Conservation (phyloP, 2,888 invertebrate genomes). For the Crossocerus cetratus region DNA sequence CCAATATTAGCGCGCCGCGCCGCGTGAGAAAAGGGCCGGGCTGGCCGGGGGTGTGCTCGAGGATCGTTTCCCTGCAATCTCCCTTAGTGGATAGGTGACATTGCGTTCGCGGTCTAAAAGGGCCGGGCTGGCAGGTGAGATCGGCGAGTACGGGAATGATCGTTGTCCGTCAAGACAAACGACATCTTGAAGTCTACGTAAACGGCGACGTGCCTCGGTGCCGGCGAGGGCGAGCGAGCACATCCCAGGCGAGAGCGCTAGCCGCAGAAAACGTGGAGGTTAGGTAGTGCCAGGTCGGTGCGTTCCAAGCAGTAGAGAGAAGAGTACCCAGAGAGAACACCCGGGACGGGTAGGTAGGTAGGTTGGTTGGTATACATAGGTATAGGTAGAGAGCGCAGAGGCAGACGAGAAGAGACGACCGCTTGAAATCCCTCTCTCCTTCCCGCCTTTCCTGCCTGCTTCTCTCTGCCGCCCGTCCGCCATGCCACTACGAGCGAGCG, state of each 20-base stretch:
- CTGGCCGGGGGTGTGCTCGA: background rate
- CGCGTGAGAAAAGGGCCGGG: background rate
- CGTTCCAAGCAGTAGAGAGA: slow-evolving; percentile 51
- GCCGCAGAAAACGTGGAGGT: slow-evolving; percentile 51
- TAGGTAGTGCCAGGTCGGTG: slow-evolving; percentile 49
- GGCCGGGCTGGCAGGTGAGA: slow-evolving; percentile 18
- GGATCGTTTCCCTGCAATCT: background rate
- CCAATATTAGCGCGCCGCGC: background rate
- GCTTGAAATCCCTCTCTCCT: slow-evolving; percentile 75
- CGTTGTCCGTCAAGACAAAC: slow-evolving; percentile 48
- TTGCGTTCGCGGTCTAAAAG: slow-evolving; percentile 17
- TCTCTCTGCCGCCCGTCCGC: slow-evolving; percentile 72
- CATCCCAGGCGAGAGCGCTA: slow-evolving; percentile 43
- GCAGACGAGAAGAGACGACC: slow-evolving; percentile 73
- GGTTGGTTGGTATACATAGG: slow-evolving; percentile 50
- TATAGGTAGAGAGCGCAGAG: slow-evolving; percentile 62
- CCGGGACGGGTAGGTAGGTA: slow-evolving; percentile 44
- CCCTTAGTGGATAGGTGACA: slow-evolving; percentile 11
- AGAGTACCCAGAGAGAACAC: slow-evolving; percentile 55
- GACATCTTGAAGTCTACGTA: slow-evolving; percentile 50
- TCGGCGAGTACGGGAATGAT: slow-evolving; percentile 30
- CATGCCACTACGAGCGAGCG: slow-evolving; percentile 74
- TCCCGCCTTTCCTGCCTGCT: slow-evolving; percentile 62
- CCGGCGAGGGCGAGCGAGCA: slow-evolving; percentile 25
- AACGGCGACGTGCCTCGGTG: slow-evolving; percentile 47